Evolutionary conservation across 2,797 vertebrate species (phyloP), one percentile per base, ranked within the genome.

Genomic region (Pyrrhura leucotis): DNA sequence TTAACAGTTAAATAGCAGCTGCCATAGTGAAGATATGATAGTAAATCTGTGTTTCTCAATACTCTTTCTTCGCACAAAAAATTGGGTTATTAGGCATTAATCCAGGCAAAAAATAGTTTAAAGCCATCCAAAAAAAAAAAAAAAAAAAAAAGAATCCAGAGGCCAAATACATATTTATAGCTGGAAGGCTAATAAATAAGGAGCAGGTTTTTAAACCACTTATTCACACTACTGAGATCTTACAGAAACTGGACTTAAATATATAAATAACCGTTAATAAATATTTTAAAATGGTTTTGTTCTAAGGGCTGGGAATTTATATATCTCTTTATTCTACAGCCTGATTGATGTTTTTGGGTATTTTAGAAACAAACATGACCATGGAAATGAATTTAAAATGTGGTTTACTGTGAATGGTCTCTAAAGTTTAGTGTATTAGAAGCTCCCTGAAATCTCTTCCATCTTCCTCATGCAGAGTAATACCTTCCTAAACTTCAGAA

Each of bases 361-460:
- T 74, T 94, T 91, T 67, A 93, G 95, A 94, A 95, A 91, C 85
- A 93, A 94, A 96, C 35, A 65, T 21, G 44, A 86, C 89, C 69
- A 82, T 67, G 74, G 48, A 95, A 95, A 96, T 82, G 35, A 87
- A 87, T 73, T 93, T 90, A 90, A 95, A 97, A 87, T 74, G 45
- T 74, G 59, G 77, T 87, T 96, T 86, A 68, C 51, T 82, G 48
- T 42, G 29, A 94, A 91, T 21, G 14, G 50, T 58, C 59, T 88
- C 82, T 92, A 50, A 94, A 93, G 44, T 58, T 85, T 39, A 62
- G 47, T 54, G 25, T 78, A 53, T 65, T 93, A 87, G 58, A 67
- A 91, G 45, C 71, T 95, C 71, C 51, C 26, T 4, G 1, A 87
- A 95, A 96, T 91, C 71, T 82, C 74, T 88, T 94, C 90, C 83